Evolutionary conservation across 2,797 vertebrate species (phyloP).

Genomic region (Champsocephalus esox): DNA sequence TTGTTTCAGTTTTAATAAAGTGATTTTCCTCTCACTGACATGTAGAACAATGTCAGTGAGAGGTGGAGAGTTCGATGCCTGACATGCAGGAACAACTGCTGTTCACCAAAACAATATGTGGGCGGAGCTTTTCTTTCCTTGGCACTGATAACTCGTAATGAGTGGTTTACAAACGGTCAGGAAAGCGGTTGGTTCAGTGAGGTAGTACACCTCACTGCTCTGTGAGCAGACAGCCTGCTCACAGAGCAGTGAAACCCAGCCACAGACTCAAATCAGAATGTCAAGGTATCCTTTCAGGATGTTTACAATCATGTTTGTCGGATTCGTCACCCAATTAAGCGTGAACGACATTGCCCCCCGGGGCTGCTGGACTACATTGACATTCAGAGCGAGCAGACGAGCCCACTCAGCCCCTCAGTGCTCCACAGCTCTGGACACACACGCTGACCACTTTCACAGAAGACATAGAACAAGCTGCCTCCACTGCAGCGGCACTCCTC

Average conservation of each 20-base stretch:
- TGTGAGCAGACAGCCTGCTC: no score
- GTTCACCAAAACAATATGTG: conserved; percentile 8
- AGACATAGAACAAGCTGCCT: neutral
- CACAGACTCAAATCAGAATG: conserved; percentile 64
- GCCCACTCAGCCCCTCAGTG: conserved; percentile 54
- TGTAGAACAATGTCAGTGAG: neutral
- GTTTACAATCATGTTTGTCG: conserved; percentile 72
- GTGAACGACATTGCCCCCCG: conserved; percentile 55
- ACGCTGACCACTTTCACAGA: conserved; percentile 26
- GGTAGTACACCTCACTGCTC: neutral
- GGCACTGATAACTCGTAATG: conserved; percentile 35
- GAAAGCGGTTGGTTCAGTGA: conserved; percentile 31
- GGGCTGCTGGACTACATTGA: conserved; percentile 68
- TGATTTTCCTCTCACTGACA: neutral
- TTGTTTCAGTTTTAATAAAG: neutral
- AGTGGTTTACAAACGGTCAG: conserved; percentile 27
- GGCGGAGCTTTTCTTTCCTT: neutral
- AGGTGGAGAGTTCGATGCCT: neutral
- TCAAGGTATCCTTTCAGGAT: conserved; percentile 71
- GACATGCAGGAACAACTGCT: neutral
- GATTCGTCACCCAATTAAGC: conserved; percentile 75
- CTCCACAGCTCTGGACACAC: conserved; percentile 41
- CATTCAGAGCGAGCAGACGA: conserved; percentile 69
- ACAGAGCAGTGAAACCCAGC: conserved; percentile 20
- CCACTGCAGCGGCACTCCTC: neutral